Conservation (phyloP, 2,113 vertebrate genomes). For the Solea senegalensis region DNA sequence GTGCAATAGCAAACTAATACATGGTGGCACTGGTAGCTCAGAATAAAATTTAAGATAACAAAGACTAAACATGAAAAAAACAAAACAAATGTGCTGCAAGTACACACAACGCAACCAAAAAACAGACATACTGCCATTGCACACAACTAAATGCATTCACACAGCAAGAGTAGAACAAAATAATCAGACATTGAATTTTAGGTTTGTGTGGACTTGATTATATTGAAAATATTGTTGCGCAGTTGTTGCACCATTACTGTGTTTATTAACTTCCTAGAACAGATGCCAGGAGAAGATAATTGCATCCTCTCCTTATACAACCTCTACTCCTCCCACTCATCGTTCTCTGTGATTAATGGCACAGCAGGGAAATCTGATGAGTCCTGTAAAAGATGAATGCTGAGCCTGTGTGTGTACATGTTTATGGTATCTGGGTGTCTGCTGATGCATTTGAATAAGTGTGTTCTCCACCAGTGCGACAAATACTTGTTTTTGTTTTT, state of each 20-base stretch:
- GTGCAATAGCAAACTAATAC: conserved; percentile 10
- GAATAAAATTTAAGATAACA: too few species aligned
- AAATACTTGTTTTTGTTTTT: conserved; percentile 25
- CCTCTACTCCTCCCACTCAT: conserved; percentile 52
- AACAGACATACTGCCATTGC: background rate
- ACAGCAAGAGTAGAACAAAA: conserved; percentile 1
- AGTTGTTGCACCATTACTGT: conserved; percentile 34
- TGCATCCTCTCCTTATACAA: conserved; percentile 44
- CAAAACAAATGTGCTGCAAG: too few species aligned
- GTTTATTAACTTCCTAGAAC: conserved; percentile 46
- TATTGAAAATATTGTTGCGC: conserved; percentile 17
- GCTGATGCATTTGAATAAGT: conserved; percentile 38
- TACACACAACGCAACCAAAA: background rate
- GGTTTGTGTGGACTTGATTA: conserved; percentile 26
- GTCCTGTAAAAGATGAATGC: conserved; percentile 69
- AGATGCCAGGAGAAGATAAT: conserved; percentile 60
- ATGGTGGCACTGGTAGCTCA: background rate
- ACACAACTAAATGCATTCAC: too few species aligned
- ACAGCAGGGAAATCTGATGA: conserved; percentile 62
- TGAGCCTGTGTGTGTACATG: conserved; percentile 51
- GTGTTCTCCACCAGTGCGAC: conserved; percentile 19
- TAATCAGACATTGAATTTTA: conserved; percentile 31
- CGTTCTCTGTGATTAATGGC: conserved; percentile 63
- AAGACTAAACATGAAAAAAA: too few species aligned
- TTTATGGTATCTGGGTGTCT: conserved; percentile 34